Percentiles rank a stretch among this genome's conserved stretches.
Conservation (phyloP, 2,888 invertebrate genomes). For the Flexamia atlantica region DNA sequence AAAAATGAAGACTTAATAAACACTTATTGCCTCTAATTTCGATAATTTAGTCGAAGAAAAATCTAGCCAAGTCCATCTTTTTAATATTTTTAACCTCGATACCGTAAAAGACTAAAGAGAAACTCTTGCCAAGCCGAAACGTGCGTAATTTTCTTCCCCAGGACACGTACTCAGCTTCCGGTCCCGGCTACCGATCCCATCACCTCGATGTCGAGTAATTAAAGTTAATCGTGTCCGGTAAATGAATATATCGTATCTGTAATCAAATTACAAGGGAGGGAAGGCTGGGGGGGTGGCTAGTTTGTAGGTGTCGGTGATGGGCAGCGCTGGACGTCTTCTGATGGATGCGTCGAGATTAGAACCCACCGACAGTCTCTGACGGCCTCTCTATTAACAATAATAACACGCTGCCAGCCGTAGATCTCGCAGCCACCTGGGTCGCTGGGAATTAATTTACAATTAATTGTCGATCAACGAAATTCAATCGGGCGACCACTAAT, state of each 20-base stretch:
- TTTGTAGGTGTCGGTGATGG: slow-evolving; percentile 39
- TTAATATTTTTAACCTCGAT: too few species aligned
- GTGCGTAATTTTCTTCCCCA: neutral
- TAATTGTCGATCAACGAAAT: slow-evolving; percentile 49
- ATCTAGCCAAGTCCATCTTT: too few species aligned
- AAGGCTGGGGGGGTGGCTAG: slow-evolving; percentile 10
- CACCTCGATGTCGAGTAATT: slow-evolving; percentile 12
- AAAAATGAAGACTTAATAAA: too few species aligned
- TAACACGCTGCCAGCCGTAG: slow-evolving; percentile 53
- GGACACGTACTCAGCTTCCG: slow-evolving; percentile 32
- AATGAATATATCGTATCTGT: slow-evolving; percentile 54
- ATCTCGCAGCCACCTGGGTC: slow-evolving; percentile 41
- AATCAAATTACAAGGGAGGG: slow-evolving; percentile 61
- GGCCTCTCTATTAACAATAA: slow-evolving; percentile 60
- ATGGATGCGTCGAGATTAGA: slow-evolving; percentile 17
- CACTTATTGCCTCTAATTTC: too few species aligned
- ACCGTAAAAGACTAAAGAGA: too few species aligned
- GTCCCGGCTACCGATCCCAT: slow-evolving; percentile 19
- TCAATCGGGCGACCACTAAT: slow-evolving; percentile 45
- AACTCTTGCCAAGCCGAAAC: too few species aligned
- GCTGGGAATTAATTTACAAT: slow-evolving; percentile 50
- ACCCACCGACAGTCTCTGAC: neutral
- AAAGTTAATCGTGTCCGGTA: slow-evolving; percentile 49
- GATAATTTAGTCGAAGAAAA: too few species aligned
- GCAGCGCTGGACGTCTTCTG: neutral